These are phyloP conservation scores for Myopa testacea DNA, from an alignment of 2,888 invertebrate genomes.

Conservation along the genomic window DNA sequence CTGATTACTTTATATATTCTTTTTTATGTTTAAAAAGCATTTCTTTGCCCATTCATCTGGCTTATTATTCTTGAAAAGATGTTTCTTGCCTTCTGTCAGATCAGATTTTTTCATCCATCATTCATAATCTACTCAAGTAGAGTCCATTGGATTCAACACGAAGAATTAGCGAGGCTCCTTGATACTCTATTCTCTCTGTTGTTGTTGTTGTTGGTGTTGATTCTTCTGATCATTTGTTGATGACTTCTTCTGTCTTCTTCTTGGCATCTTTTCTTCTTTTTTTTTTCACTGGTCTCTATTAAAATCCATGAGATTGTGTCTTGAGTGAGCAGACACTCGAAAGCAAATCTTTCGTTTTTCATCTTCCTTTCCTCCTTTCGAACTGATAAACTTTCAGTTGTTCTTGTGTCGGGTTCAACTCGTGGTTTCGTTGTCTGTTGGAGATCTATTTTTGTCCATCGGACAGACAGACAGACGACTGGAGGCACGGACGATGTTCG, in stretches of 20 bases:
- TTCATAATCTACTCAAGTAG: too few species aligned
- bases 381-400: constrained; percentile 10
- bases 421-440: not conserved
- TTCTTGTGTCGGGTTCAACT: constrained; percentile 1
- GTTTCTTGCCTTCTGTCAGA: too few species aligned
- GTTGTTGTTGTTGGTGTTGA: not conserved
- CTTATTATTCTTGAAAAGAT: too few species aligned
- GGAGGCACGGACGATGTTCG: not conserved
- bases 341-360: not conserved
- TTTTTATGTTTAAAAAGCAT: too few species aligned
- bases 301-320: too few species aligned
- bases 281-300: too few species aligned
- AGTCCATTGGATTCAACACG: not conserved
- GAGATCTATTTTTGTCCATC: constrained; percentile 21
- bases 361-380: not conserved
- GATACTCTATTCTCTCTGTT: not conserved
- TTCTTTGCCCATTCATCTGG: too few species aligned
- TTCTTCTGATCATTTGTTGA: not conserved
- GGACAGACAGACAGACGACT: not conserved
- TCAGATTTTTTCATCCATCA: too few species aligned
- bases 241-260: not conserved
- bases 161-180: not conserved
- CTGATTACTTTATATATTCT: too few species aligned
- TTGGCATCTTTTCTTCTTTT: not conserved
- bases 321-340: too few species aligned